Conservation (phyloP, 2,113 vertebrate genomes). For the Labeo catla region DNA sequence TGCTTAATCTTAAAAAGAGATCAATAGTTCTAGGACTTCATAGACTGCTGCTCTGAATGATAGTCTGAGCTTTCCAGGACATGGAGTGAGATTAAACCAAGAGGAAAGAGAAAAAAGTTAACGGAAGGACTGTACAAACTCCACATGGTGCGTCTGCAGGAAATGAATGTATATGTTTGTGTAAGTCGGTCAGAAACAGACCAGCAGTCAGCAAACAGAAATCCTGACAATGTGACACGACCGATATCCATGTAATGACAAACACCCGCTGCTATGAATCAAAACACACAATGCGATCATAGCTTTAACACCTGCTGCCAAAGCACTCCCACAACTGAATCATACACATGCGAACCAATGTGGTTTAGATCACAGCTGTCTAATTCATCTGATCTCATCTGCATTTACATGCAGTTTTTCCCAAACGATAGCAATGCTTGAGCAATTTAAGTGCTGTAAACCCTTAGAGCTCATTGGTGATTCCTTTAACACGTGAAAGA, state of each 20-base stretch:
- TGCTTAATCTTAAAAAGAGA: not conserved
- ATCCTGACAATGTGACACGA: conserved; percentile 21
- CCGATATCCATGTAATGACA: conserved; percentile 38
- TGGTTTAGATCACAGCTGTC: conserved; percentile 2
- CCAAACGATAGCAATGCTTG: not conserved
- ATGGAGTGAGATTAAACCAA: not conserved
- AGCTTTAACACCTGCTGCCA: conserved; percentile 2
- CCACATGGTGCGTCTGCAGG: not conserved
- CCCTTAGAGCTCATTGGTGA: not conserved
- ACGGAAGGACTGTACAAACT: not conserved
- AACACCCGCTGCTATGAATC: conserved; percentile 14
- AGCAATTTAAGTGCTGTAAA: not conserved
- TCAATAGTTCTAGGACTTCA: not conserved
- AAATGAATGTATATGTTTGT: conserved; percentile 4
- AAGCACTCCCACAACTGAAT: conserved; percentile 8
- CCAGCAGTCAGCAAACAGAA: not conserved
- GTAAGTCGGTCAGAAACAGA: conserved; percentile 33
- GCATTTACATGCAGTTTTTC: not conserved
- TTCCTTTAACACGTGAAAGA: not conserved
- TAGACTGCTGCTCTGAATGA: not conserved
- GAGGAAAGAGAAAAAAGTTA: not conserved
- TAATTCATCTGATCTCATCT: conserved; percentile 15
- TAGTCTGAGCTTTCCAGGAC: not conserved
- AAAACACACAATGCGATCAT: conserved; percentile 24
- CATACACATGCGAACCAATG: conserved; percentile 1